A percentile compares a stretch with the other conserved stretches of the same genome.
These are phyloP conservation scores for Hydrochoerus hydrochaeris DNA, from an alignment of 2,113 vertebrate genomes.

Conservation along the genomic window DNA sequence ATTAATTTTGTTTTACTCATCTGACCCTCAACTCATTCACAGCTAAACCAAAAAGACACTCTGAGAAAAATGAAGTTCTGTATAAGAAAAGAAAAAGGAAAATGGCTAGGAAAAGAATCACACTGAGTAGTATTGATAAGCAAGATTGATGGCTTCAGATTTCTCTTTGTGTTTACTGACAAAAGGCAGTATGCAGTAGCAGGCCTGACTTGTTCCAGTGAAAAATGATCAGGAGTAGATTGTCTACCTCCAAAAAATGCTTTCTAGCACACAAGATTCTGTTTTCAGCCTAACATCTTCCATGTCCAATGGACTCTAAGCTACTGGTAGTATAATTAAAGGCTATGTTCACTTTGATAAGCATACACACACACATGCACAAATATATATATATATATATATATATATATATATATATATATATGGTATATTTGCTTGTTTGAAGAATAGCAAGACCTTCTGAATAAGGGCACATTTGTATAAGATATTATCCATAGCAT, in stretches of 20 bases:
- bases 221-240: slow-evolving; percentile 84
- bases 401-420: slow-evolving; percentile 43
- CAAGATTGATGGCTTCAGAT: slow-evolving; percentile 87
- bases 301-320: slow-evolving; percentile 70
- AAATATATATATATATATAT: too few species aligned
- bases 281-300: slow-evolving; percentile 75
- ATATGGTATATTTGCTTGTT: slow-evolving; percentile 72
- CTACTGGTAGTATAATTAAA: slow-evolving; percentile 81
- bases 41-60: slow-evolving; percentile 66
- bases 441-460: slow-evolving; percentile 75
- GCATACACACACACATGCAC: slow-evolving; percentile 55
- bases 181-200: slow-evolving; percentile 81
- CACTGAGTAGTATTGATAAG: slow-evolving; percentile 86
- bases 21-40: slow-evolving; percentile 64
- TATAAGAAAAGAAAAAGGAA: slow-evolving; percentile 79
- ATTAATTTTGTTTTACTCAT: slow-evolving; percentile 68
- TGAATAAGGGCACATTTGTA: slow-evolving; percentile 24
- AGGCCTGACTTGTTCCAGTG: slow-evolving; percentile 76
- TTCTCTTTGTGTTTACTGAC: slow-evolving; percentile 87
- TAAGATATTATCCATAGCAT: slow-evolving; percentile 69
- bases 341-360: slow-evolving; percentile 80
- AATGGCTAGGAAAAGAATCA: slow-evolving; percentile 82
- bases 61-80: slow-evolving; percentile 80
- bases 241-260: slow-evolving; percentile 77
- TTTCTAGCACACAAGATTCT: slow-evolving; percentile 72